Base-by-base conservation (phyloP, 2,797 vertebrate genomes). In the Rousettus madagascariensis region DNA sequence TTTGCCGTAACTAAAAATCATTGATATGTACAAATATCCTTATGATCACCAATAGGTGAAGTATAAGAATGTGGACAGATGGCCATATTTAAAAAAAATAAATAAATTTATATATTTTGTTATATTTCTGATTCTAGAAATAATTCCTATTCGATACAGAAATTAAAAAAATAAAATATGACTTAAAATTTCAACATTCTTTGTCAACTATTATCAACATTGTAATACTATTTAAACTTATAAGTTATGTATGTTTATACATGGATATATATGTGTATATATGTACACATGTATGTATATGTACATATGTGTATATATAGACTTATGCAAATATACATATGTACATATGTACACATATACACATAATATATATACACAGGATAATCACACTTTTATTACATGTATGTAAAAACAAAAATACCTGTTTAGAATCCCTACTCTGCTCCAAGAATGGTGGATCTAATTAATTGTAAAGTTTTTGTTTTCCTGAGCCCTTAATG, bases 51-150 rank as follows among this genome's bases (percentile, higher is more conserved):
- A 63, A 30, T 17, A 79, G 13, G 20, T 65, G 10, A 85, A 91
- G 0, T 49, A 17, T 16, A 92, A 43, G 11, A 61, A 61, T 77
- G 13, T 78, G 33, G 68, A 30, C 26, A 78, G 33, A 79, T 68
- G 24, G 33, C 16, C 9, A 59, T 74, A 69, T 68, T 59, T 16
- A 28, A 66, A 91, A 75, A 75, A 49, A 49, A 43, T 43, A 46
- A 74, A 74, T 63, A 74, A 84, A 51, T 61, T 41, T 69, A 33
- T 36, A 26, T 63, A 51, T 55, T 94, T 43, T 79, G 1, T 46
- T 72, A 4, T 38, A 59, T 91, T 94, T 91, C 26, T 93, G 22
- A 79, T 89, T 89, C 41, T 89, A 83, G 41, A 43, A 79, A 90
- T 69, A 86, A 63, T 66, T 93, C 4, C 12, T 66, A 55, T 41